A percentile compares a stretch with the other conserved stretches of the same genome.
Evolutionary conservation across 2,888 invertebrate genomes (phyloP).

Genomic region (Micoletzkya japonica): DNA sequence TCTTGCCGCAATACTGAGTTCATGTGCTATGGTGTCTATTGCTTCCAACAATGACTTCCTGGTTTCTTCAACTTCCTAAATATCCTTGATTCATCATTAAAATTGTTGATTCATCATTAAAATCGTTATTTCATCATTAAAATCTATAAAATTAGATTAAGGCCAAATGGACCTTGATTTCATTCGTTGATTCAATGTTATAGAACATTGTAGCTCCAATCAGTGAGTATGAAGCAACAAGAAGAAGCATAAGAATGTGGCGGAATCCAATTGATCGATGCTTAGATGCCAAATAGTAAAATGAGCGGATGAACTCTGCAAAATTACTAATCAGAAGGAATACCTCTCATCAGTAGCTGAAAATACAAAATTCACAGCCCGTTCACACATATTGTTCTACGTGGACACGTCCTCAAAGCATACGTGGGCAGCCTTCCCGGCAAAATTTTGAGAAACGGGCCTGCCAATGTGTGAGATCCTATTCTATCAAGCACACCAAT

Average conservation of each 20-base stretch:
- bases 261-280: conserved; percentile 44
- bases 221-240: conserved; percentile 39
- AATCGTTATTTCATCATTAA: not conserved
- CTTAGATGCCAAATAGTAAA: conserved; percentile 46
- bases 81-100: not conserved
- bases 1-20: conserved; percentile 8
- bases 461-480: too few relatives aligned
- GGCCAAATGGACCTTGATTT: conserved; percentile 41
- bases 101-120: not conserved
- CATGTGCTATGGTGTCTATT: conserved; percentile 17
- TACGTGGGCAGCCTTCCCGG: too few relatives aligned
- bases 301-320: conserved; percentile 43
- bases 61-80: conserved; percentile 11
- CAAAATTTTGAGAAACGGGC: too few relatives aligned
- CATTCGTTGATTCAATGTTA: conserved; percentile 39
- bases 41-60: conserved; percentile 4
- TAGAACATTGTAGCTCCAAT: conserved; percentile 45
- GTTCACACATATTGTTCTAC: too few relatives aligned
- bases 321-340: not conserved
- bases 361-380: too few relatives aligned
- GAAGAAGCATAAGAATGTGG: conserved; percentile 41
- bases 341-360: not conserved
- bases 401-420: too few relatives aligned
- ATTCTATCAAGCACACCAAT: too few relatives aligned
- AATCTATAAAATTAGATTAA: not conserved